Evolutionary conservation across 35 echinoderm and acorn worm species (phyloP), one percentile per base, ranked within the genome.

Genomic region (Ophiothrix spiculata): DNA sequence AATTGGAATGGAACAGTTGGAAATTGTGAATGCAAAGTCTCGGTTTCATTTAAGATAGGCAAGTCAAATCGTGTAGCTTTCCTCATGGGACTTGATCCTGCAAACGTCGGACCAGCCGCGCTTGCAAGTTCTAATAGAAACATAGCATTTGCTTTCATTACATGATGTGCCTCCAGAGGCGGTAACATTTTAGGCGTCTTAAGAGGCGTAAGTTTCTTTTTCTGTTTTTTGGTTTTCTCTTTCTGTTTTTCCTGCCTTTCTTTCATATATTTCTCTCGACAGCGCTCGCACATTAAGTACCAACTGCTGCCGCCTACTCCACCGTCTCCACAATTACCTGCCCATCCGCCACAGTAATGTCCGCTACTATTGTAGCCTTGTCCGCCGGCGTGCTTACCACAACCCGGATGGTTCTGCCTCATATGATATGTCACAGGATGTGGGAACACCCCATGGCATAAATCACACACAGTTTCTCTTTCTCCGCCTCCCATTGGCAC

Each of bases 351-450:
- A 42, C 96, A 90, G 39, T 94, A 99, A 46, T 90, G 84, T 8
- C 96, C 92, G 86, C 96, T 99, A 64, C 96, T 99, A 76, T 99
- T 99, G 79, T 99, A 99, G 0, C 96, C 92, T 38, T 99, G 92
- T 12, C 96, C 96, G 17, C 89, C 85, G 37, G 96, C 96, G 35
- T 78, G 86, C 78, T 86, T 94, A 8, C 96, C 92, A 80, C 96
- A 99, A 28, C 96, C 95, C 21, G 96, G 96, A 60, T 99, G 96
- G 45, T 86, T 75, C 33, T 99, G 89, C 41, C 90, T 91, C 96
- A 99, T 99, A 42, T 99, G 96, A 79, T 94, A 99, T 0, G 96
- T 99, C 40, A 99, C 96, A 33, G 96, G 96, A 78, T 93, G 92
- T 29, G 95, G 96, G 45, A 94, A 99, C 3, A 93, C 89, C 12